Base-by-base conservation (phyloP, 2,888 invertebrate genomes). In the Magallana nippona region DNA sequence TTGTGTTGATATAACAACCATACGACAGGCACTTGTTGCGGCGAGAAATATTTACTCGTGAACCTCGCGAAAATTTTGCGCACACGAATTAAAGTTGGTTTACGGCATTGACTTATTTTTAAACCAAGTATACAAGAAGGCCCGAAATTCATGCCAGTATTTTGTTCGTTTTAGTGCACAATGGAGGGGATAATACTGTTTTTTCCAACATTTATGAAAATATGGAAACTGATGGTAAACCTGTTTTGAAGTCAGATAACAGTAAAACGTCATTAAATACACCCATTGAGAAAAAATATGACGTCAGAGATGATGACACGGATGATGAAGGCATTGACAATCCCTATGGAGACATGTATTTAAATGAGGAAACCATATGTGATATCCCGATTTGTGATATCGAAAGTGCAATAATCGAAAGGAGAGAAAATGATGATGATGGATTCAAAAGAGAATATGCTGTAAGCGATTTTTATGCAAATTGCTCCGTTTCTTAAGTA, bases 281-380 rank as follows among this genome's bases (percentile, higher is more conserved):
- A 22, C 1, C 63, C 22, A 63, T 11, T 22, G 63, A 13, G 13
- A 63, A 63, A 27, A 63, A 63, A 22, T 63, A 63, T 13, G 63
- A 63, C 2, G 27, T 13, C 22, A 63, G 22, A 13, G 63, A 63
- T 63, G 10, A 63, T 27, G 63, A 63, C 63, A 63, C 63, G 2
- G 63, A 63, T 63, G 63, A 63, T 22, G 63, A 63, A 63, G 63
- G 63, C 63, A 27, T 63, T 13, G 63, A 27, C 27, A 27, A 27
- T 27, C 27, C 27, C 27, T 27, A 27, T 27, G 27, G 27, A 27
- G 27, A 27, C 27, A 27, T 27, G 27, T 27, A 27, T 27, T 2
- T 27, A 27, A 27, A 27, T 27, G 63, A 63, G 22, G 63, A 63
- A 63, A 71, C 27, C 27, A 27, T 71, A 71, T 15, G 15, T 22